Evolutionary conservation across 2,113 vertebrate genomes (phyloP), one percentile per base, ranked within the genome.

Genomic region (Gobio gobio): DNA sequence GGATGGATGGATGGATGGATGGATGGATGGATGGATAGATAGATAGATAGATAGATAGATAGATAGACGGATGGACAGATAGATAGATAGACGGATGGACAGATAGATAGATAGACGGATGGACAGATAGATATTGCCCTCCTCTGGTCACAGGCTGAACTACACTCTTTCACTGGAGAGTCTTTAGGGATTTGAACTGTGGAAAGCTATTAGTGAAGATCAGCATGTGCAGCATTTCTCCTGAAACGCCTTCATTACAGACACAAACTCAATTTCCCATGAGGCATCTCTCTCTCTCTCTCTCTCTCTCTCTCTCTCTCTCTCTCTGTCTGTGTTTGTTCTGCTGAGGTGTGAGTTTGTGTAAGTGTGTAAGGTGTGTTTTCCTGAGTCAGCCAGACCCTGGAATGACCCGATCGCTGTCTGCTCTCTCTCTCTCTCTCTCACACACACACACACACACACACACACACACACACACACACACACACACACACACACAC

Each of bases 381-480:
- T 58, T 49, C 24, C 58, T 80, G 72, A 80, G 43, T 84, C 82
- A 75, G 64, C 56, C 75, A 26, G 70, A 75, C 29, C 33, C 66
- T 47, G n/a, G 20, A 24, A 72, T 61, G 75, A 61, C 56, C 78
- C 56, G 0, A 33, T 76, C 9, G 5, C 47, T 51, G 20, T 49
- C 10, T 47, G 10, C 82, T 7, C 36, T 22, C n/a, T 7, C n/a
- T 24, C 40, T 5, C 43, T 10, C 2, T 1, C 7, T 13, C 36
- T n/a, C n/a, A 47, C n/a, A 61, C 82, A 83, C 49, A 22, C 40
- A 54, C 68, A 64, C 43, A 49, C 26, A 49, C 22, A 54, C n/a
- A 63, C 59, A 63, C 59, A 63, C 9, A 13, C 61, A 26, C 24
- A 2, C 61, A 61, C 59, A 61, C 22, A 24, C 61, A 14, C 36